phyloP scores from a whole-genome alignment of 64 coral and sea anemone species.

The Pocillopora damicornis region DNA sequence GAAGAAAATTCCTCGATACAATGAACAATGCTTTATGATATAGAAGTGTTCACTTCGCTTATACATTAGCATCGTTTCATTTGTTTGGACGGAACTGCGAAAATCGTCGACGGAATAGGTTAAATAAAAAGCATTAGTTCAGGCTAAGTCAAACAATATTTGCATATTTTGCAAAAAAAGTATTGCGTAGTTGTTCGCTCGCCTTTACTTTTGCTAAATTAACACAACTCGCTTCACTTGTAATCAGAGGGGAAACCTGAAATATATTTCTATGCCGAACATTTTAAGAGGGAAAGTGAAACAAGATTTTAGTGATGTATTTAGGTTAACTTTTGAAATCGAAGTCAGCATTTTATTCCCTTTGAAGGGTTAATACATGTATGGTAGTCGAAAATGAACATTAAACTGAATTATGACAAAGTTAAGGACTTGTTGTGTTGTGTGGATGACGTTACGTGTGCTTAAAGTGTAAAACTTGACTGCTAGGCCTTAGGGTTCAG shows the following conservation, averaged over 20 bases:
- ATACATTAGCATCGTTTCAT: neutral
- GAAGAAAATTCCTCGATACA: neutral
- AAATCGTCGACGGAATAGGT: neutral
- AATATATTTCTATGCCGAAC: neutral
- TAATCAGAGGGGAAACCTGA: neutral
- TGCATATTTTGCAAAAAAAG: neutral
- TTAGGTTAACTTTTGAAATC: neutral
- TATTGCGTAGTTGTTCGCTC: neutral
- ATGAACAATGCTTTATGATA: neutral
- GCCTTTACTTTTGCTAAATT: neutral
- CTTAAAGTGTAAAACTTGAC: too few relatives aligned
- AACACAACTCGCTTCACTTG: neutral
- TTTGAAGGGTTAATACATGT: too few relatives aligned
- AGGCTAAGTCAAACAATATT: neutral
- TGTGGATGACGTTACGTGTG: too few relatives aligned
- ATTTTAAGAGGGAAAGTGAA: neutral
- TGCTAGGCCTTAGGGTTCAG: too few relatives aligned
- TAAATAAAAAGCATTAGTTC: conserved; percentile 6
- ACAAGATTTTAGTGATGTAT: neutral
- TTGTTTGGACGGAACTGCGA: neutral
- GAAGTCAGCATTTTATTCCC: neutral
- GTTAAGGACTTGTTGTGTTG: too few relatives aligned
- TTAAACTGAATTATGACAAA: too few relatives aligned
- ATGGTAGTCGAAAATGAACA: too few relatives aligned
- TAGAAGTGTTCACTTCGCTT: neutral